These are phyloP conservation scores for Polymixis lichenea DNA, from an alignment of 2,888 invertebrate genomes.

Conservation along the genomic window DNA sequence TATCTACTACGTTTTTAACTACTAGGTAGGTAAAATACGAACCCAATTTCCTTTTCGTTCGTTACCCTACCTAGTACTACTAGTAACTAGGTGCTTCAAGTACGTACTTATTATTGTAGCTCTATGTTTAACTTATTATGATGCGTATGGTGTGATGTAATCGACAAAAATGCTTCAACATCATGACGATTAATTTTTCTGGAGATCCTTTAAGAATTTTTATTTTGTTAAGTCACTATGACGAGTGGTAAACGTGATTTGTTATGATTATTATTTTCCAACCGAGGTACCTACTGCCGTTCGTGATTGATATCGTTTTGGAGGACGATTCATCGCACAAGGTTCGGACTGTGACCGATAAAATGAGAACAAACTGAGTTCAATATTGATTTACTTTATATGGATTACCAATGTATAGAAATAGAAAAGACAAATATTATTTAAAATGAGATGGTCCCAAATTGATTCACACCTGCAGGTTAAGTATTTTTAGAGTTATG, in stretches of 20 bases:
- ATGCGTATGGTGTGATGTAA: neutral
- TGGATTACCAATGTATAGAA: neutral
- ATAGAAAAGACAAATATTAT: neutral
- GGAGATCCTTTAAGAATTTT: neutral
- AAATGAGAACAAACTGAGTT: neutral
- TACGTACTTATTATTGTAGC: neutral
- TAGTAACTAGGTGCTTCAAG: neutral
- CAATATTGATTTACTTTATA: neutral
- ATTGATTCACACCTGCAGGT: too few relatives aligned
- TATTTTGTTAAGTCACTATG: slow-evolving; percentile 33
- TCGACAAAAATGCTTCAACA: slow-evolving; percentile 17
- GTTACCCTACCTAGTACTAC: neutral
- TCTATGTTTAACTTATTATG: neutral
- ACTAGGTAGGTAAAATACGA: neutral
- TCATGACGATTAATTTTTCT: slow-evolving; percentile 34
- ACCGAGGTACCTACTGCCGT: neutral
- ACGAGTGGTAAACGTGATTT: slow-evolving; percentile 13
- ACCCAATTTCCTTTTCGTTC: neutral
- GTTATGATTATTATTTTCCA: slow-evolving; percentile 7
- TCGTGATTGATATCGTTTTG: slow-evolving; percentile 5
- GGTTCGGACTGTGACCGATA: slow-evolving; percentile 17
- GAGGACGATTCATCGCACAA: slow-evolving; percentile 1
- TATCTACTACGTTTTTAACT: neutral
- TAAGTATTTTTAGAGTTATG: too few relatives aligned
- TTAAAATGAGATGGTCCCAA: too few relatives aligned